Conservation (phyloP, 2,888 invertebrate genomes). For the Molanna angustata region DNA sequence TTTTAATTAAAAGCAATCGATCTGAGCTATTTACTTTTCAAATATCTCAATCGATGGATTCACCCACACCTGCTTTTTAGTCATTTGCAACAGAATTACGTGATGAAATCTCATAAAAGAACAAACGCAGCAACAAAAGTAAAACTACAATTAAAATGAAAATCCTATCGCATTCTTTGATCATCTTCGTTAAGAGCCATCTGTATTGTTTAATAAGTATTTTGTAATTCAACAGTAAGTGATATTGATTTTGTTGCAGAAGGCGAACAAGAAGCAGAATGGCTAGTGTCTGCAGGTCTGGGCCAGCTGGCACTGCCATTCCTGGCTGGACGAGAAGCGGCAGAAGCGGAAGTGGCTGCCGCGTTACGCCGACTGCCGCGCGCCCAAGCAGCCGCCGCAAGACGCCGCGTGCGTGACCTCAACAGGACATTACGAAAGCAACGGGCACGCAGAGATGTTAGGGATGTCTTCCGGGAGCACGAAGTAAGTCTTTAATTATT, state of each 20-base stretch:
- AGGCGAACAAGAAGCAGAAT: conserved; percentile 74
- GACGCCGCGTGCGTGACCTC: conserved; percentile 69
- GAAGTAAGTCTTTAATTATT: conserved; percentile 54
- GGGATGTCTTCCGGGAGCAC: conserved; percentile 79
- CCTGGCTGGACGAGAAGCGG: conserved; percentile 66
- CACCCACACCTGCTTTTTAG: no score
- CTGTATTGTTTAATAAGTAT: no score
- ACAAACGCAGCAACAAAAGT: no score
- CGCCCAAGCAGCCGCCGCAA: conserved; percentile 75
- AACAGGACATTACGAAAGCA: conserved; percentile 71
- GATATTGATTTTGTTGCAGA: conserved; percentile 48
- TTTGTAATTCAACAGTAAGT: no score
- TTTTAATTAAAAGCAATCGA: no score
- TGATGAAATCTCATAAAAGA: no score
- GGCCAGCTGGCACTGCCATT: conserved; percentile 68
- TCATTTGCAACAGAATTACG: no score
- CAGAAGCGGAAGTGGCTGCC: conserved; percentile 62
- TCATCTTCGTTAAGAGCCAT: no score
- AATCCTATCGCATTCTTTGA: no score
- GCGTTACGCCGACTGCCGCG: conserved; percentile 61
- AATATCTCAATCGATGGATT: no score
- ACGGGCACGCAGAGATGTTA: conserved; percentile 68
- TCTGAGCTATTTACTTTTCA: no score
- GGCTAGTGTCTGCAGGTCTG: conserved; percentile 71
- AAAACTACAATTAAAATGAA: no score